Conservation (phyloP, 2,888 invertebrate species). For the Drosophila parthenogenetica region DNA sequence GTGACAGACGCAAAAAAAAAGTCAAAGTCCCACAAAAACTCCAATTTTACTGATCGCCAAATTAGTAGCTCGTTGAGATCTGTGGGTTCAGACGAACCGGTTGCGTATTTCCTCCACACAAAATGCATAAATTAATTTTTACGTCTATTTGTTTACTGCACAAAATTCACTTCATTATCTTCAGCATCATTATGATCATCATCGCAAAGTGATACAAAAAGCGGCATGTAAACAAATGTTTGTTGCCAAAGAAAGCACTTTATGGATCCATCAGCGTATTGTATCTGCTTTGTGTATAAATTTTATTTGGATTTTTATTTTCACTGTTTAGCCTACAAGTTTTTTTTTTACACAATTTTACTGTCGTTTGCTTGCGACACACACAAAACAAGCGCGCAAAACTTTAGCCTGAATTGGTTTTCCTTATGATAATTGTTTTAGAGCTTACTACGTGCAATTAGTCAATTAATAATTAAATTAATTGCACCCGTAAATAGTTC, state of each 20-base stretch:
- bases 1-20: slow-evolving; percentile 18
- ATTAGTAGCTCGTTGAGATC: slow-evolving; percentile 49
- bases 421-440: slow-evolving; percentile 38
- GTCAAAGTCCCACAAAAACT: slow-evolving; percentile 2
- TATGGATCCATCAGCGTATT: slow-evolving; percentile 31
- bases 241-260: slow-evolving; percentile 65
- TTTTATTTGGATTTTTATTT: slow-evolving; percentile 5
- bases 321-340: slow-evolving; percentile 30
- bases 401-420: slow-evolving; percentile 3
- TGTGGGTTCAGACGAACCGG: slow-evolving; percentile 39
- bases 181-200: slow-evolving; percentile 20
- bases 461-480: neutral
- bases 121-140: slow-evolving; percentile 64
- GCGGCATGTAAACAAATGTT: slow-evolving; percentile 48
- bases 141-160: slow-evolving; percentile 45
- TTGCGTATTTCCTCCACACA: slow-evolving; percentile 28
- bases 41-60: slow-evolving; percentile 38
- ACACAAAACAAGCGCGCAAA: slow-evolving; percentile 14
- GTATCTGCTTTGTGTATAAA: neutral
- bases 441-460: slow-evolving; percentile 1
- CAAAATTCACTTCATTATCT: slow-evolving; percentile 23
- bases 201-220: slow-evolving; percentile 33
- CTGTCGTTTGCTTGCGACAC: slow-evolving; percentile 56
- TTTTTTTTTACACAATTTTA: slow-evolving; percentile 50
- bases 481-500: neutral